Evolutionary conservation across 2,113 vertebrate genomes (phyloP), one percentile per base, ranked within the genome.

Genomic region (Salvelinus sp.): DNA sequence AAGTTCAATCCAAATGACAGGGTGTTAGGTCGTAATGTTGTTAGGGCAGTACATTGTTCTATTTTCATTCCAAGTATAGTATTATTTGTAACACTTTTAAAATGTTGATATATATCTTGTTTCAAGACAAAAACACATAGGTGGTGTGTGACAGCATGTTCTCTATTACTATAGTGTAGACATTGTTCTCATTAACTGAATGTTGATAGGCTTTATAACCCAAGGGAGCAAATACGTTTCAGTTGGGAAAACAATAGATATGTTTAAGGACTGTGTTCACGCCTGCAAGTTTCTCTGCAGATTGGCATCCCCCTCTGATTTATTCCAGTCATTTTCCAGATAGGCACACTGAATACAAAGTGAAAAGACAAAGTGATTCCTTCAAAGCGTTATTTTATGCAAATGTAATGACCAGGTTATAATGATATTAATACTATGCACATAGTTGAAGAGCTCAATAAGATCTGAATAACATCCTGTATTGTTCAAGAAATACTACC

Each of bases 361-460:
- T 48, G 70, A 82, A 82, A 66, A 68, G 58, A 77, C 73, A 70
- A 33, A 68, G 73, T 64, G 65, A 72, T 76, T 72, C 73, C 71
- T 72, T n/a, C 50, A 64, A 72, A 73, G 75, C 64, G 69, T 85
- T 82, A 72, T 76, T 79, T 82, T 74, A 85, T 85, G 83, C 80
- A 76, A 82, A 85, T 82, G 64, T 72, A 73, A 81, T 75, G 69
- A 68, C 74, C 76, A 69, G 73, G 72, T 76, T 77, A 44, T 79
- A 82, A 82, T 82, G 23, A 79, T 70, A 77, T 74, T 82, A 79
- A 85, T 82, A 65, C 74, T 64, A 73, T 82, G 72, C 77, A 79
- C 77, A 75, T 79, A 75, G 82, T 79, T 82, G 66, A 70, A 33
- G 69, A 75, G 25, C 44, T 25, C n/a, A 7, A 62, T 62, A 62